Evolutionary conservation across 2,888 invertebrate genomes (phyloP).

Genomic region (Trimorus sp.): DNA sequence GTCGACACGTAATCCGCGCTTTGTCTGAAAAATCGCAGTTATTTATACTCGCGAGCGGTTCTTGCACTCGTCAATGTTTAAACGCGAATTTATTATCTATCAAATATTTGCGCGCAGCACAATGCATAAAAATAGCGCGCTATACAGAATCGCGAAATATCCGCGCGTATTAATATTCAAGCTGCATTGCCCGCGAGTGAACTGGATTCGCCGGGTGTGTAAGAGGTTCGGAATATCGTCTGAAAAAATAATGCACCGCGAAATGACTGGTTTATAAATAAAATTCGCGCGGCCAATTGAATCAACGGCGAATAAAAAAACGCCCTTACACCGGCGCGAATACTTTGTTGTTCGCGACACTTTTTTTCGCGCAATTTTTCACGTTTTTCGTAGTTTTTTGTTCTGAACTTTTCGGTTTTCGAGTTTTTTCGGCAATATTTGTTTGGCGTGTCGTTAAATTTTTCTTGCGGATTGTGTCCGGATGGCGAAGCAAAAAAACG

Average conservation of each 20-base stretch:
- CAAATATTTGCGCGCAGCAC: constrained; percentile 22
- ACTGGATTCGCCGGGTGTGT: constrained; percentile 36
- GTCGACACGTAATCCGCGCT: constrained; percentile 11
- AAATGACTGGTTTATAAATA: constrained; percentile 11
- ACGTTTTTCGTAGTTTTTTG: background rate
- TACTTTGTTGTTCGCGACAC: too few relatives aligned
- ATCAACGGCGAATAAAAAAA: background rate
- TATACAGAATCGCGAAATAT: constrained; percentile 41
- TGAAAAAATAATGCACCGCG: constrained; percentile 24
- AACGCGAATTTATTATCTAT: constrained; percentile 17
- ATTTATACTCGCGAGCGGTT: background rate
- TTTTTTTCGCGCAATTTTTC: background rate
- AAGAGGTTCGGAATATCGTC: constrained; percentile 36
- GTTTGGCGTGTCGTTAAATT: background rate
- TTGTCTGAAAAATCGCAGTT: background rate
- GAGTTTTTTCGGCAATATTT: background rate
- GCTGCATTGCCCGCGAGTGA: constrained; percentile 37
- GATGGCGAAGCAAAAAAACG: too few relatives aligned
- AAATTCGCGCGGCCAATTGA: constrained; percentile 6
- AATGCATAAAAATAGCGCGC: constrained; percentile 28
- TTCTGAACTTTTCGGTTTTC: background rate
- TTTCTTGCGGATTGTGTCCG: too few relatives aligned
- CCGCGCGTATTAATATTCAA: constrained; percentile 42
- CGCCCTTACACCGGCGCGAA: too few relatives aligned
- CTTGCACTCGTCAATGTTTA: constrained; percentile 7